Evolutionary conservation across 2,113 vertebrate species (phyloP), one percentile per base, ranked within the genome.

Genomic region (Polyodon spathula): DNA sequence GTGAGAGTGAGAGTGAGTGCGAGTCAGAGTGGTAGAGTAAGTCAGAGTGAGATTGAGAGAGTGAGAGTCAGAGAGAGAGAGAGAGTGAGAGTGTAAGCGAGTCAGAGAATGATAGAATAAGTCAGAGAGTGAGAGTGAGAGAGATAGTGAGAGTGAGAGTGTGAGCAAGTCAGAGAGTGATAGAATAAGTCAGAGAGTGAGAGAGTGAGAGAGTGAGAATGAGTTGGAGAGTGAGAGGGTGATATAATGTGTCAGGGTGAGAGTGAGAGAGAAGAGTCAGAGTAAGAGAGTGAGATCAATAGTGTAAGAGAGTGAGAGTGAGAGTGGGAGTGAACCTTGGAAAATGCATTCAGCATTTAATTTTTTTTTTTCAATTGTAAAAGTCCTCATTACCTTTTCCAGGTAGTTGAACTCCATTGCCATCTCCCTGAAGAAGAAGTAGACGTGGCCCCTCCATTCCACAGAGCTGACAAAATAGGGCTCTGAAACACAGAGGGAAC

Each of bases 351-450:
- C n/a, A n/a, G n/a, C n/a, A n/a, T n/a, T n/a, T n/a, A n/a, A n/a
- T n/a, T n/a, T n/a, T n/a, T n/a, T n/a, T n/a, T n/a, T n/a, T n/a
- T n/a, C n/a, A n/a, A n/a, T n/a, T n/a, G n/a, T n/a, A n/a, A n/a
- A n/a, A n/a, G n/a, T 54, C 14, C 58, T 40, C 27, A 68, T 72
- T 61, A 97, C 95, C 93, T 98, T 98, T 79, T 97, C 95, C 74
- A 98, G 79, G 73, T 95, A 97, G 81, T 92, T 97, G 71, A 94
- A 97, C 77, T 98, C 95, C 92, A 98, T 95, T n/a, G 95, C 95
- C 1, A 97, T 95, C 79, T 98, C 95, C 56, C 93, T 78, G 86
- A 98, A 97, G 87, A 98, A 98, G 86, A 98, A 98, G 78, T 97
- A 98, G 70, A 98, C 87, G 46, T 98, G 95, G 61, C 86, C 86